These are phyloP conservation scores for Gonioctena quinquepunctata DNA, from an alignment of 1,140 invertebrate genomes.

Conservation along the genomic window DNA sequence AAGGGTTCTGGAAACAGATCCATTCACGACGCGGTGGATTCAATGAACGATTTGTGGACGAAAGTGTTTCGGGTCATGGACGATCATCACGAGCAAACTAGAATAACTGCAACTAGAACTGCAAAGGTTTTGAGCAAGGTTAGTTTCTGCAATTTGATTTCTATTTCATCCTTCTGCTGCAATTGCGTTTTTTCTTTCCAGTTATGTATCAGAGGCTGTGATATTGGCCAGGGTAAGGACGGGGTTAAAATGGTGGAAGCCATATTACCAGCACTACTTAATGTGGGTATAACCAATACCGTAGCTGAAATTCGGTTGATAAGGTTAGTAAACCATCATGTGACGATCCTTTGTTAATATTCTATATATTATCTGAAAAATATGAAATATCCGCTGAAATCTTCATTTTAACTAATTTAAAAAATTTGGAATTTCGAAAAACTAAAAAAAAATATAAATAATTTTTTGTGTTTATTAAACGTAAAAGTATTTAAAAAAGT, in stretches of 20 bases:
- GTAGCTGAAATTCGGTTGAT: slow-evolving; percentile 80
- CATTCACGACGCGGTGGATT: slow-evolving; percentile 58
- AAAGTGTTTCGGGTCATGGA: slow-evolving; percentile 89
- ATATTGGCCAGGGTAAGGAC: slow-evolving; percentile 75
- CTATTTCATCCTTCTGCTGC: no score
- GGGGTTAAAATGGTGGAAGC: slow-evolving; percentile 75
- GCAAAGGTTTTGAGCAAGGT: slow-evolving; percentile 80
- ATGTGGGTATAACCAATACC: slow-evolving; percentile 76
- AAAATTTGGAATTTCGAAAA: no score
- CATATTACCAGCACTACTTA: slow-evolving; percentile 80
- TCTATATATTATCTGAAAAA: no score
- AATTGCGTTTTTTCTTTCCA: slow-evolving; percentile 51
- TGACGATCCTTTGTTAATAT: no score
- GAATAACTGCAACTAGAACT: slow-evolving; percentile 77
- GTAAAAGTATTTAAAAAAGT: no score
- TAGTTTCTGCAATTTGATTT: slow-evolving; percentile 34
- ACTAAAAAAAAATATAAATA: no score
- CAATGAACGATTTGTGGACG: slow-evolving; percentile 75
- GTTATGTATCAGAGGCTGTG: slow-evolving; percentile 78
- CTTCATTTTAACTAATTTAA: no score
- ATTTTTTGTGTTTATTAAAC: no score
- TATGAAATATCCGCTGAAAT: no score
- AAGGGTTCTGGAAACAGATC: slow-evolving; percentile 54
- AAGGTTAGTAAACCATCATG: slow-evolving; percentile 59
- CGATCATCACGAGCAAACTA: slow-evolving; percentile 89